phyloP scores from a whole-genome alignment of 2,888 invertebrate genomes.

The Tupiocoris notatus region DNA sequence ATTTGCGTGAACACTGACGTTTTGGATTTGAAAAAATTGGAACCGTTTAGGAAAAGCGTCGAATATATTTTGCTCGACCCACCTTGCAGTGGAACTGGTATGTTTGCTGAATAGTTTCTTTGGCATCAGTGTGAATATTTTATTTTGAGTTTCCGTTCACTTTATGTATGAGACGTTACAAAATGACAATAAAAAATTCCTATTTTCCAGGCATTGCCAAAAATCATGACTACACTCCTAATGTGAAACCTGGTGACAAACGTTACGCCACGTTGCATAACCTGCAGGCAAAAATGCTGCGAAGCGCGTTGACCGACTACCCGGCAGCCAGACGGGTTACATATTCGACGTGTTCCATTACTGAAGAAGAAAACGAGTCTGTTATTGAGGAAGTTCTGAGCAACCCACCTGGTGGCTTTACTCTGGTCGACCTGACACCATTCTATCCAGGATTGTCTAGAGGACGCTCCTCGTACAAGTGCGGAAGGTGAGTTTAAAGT shows the following conservation, averaged over 20 bases:
- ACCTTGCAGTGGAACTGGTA: slow-evolving; percentile 93
- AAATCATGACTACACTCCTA: slow-evolving; percentile 24
- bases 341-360: slow-evolving; percentile 94
- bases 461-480: slow-evolving; percentile 34
- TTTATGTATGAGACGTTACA: no score
- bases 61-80: slow-evolving; percentile 95
- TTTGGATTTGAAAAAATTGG: slow-evolving; percentile 62
- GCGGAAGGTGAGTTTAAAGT: slow-evolving; percentile 66
- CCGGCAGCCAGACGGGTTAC: slow-evolving; percentile 81
- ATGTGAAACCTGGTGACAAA: slow-evolving; percentile 53
- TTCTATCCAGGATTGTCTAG: slow-evolving; percentile 45
- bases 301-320: slow-evolving; percentile 80
- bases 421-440: slow-evolving; percentile 47
- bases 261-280: slow-evolving; percentile 69
- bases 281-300: slow-evolving; percentile 78
- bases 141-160: no score
- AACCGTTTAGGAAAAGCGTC: slow-evolving; percentile 63
- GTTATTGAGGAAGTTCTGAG: slow-evolving; percentile 74
- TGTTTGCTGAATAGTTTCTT: slow-evolving; percentile 47
- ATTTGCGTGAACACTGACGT: slow-evolving; percentile 70
- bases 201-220: slow-evolving; percentile 36
- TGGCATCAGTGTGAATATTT: not conserved
- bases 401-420: slow-evolving; percentile 52
- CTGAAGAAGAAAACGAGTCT: slow-evolving; percentile 88
- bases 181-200: slow-evolving; percentile 7